phyloP scores from a whole-genome alignment of 2,113 vertebrate genomes.

The Notarius lentiginosus region DNA sequence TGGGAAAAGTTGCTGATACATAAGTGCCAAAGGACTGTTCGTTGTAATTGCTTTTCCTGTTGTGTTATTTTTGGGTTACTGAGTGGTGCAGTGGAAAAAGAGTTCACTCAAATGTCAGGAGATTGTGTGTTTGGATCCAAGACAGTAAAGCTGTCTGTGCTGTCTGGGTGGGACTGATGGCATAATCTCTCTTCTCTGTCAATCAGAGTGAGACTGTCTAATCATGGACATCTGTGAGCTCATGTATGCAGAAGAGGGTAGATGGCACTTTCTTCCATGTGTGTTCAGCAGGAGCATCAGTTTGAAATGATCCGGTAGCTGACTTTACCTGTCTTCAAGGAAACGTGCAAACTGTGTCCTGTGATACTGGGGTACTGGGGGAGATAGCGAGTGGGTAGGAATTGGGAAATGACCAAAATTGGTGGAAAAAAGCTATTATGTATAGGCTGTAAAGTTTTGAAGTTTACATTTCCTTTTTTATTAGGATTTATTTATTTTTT shows the following conservation, averaged over 20 bases:
- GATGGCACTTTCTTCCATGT: background rate
- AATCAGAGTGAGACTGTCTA: background rate
- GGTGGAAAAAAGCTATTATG: background rate
- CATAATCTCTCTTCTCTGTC: background rate
- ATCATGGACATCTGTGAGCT: background rate
- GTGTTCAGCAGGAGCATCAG: background rate
- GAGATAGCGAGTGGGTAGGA: background rate
- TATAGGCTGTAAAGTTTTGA: background rate
- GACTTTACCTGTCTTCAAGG: background rate
- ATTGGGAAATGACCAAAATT: background rate
- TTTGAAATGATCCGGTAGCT: background rate
- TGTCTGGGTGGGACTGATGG: background rate
- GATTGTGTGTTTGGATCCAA: background rate
- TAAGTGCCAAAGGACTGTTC: background rate
- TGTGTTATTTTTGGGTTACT: background rate
- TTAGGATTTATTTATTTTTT: background rate
- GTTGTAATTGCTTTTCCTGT: constrained; percentile 8
- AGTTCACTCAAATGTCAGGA: background rate
- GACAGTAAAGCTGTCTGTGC: background rate
- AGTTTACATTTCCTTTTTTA: background rate
- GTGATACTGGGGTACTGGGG: background rate
- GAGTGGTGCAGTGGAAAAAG: background rate
- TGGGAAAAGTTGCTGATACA: constrained; percentile 5
- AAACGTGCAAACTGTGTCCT: background rate
- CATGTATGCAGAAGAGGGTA: background rate